Evolutionary conservation across 2,888 invertebrate genomes (phyloP), one percentile per base, ranked within the genome.

Genomic region (Dascillus cervinus): DNA sequence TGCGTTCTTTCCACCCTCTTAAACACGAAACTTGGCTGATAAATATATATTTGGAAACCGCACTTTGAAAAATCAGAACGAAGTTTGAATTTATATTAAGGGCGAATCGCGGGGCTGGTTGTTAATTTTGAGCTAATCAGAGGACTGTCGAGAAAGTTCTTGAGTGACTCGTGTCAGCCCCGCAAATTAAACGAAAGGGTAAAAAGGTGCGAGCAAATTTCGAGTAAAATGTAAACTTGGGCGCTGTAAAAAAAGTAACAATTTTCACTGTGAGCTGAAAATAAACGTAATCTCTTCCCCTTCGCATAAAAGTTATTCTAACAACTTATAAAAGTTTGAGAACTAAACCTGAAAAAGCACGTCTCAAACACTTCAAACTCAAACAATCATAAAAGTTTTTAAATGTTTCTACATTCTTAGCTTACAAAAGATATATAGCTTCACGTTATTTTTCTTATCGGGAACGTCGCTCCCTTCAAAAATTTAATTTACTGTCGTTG

Each of bases 351-450:
- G 46, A 49, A 49, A 46, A 47, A 44, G 45, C 47, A 50, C 49
- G 50, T 49, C 49, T 44, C 47, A 39, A 49, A 49, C 46, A 47
- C 49, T 50, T 47, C 42, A 49, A 52, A 52, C 48, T 52, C 47
- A 32, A 46, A 52, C 53, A 52, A 51, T 52, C 46, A 46, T 44
- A 52, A 52, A 53, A 53, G 50, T 50, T 53, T 52, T 52, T 53
- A 51, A 53, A 52, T 46, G 47, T 43, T 49, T 52, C 45, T 41
- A 43, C 50, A 50, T 52, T 51, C 46, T 46, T 43, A 37, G 45
- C 48, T 47, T 46, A 45, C 46, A 43, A 39, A 46, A 46, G 50
- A 51, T 50, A 49, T 47, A 52, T 52, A 41, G 44, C 47, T 34
- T 35, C n/a, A n/a, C n/a, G n/a, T n/a, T 34, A 39, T 34, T 34